Percentiles rank a stretch among this genome's conserved stretches.
Evolutionary conservation across 2,113 vertebrate species (phyloP).

Genomic region (Oncorhynchus keta): DNA sequence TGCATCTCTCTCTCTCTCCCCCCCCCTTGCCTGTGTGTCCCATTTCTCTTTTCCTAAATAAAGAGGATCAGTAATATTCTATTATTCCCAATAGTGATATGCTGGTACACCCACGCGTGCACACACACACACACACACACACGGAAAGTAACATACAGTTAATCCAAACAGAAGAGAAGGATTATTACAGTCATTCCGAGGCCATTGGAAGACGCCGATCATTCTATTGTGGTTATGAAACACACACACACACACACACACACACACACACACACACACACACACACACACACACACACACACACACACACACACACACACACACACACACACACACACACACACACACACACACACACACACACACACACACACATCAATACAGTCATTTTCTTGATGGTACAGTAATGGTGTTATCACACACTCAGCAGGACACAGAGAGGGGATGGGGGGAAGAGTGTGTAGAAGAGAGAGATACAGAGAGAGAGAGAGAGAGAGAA

Average conservation of each 20-base stretch:
- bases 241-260: not conserved
- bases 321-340: too few relatives aligned
- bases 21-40: not conserved
- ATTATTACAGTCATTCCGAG: not conserved
- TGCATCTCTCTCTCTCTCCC: not conserved
- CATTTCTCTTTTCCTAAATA: not conserved
- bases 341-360: too few relatives aligned
- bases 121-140: not conserved
- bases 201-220: not conserved
- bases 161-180: too few relatives aligned
- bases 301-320: too few relatives aligned
- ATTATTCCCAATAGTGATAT: too few relatives aligned
- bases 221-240: not conserved
- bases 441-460: conserved; percentile 7
- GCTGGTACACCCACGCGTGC: not conserved
- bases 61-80: too few relatives aligned
- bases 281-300: too few relatives aligned
- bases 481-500: conserved; percentile 1
- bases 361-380: not conserved
- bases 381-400: conserved; percentile 20
- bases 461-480: not conserved
- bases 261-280: too few relatives aligned
- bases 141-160: not conserved
- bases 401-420: conserved; percentile 25
- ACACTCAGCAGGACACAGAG: not conserved